These are phyloP conservation scores for Terrapene triunguis DNA, from an alignment of 2,113 vertebrate species.

Conservation along the genomic window DNA sequence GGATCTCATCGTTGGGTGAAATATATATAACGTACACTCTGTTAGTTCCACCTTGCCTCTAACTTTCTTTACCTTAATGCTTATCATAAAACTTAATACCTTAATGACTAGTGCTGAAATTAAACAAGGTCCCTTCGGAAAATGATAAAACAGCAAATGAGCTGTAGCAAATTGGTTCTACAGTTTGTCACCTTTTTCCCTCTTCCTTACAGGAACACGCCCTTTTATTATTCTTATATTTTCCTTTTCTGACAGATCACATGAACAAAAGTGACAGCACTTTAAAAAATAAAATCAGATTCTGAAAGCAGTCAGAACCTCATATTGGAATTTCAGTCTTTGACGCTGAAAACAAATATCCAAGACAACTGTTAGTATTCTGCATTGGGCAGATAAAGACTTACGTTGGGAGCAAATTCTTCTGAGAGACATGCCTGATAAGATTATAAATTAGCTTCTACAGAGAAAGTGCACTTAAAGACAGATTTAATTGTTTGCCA, in stretches of 20 bases:
- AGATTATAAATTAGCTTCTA: conserved; percentile 75
- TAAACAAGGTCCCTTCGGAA: conserved; percentile 23
- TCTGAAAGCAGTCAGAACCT: conserved; percentile 52
- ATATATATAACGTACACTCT: neutral
- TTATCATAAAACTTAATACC: conserved; percentile 33
- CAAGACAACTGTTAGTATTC: conserved; percentile 62
- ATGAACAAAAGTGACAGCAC: conserved; percentile 31
- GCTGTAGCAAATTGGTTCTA: neutral
- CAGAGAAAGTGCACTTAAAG: conserved; percentile 66
- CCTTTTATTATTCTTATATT: conserved; percentile 3
- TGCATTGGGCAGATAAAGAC: conserved; percentile 68
- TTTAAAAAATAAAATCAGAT: conserved; percentile 61
- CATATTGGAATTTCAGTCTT: conserved; percentile 67
- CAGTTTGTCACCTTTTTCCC: neutral
- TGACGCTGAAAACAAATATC: conserved; percentile 67
- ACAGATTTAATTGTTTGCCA: conserved; percentile 74
- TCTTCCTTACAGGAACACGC: neutral
- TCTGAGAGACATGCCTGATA: conserved; percentile 63
- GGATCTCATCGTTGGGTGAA: neutral
- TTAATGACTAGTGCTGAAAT: conserved; percentile 24
- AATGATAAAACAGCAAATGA: conserved; percentile 38
- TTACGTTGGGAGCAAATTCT: conserved; percentile 67
- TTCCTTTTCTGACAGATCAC: conserved; percentile 25
- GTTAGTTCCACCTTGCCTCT: neutral
- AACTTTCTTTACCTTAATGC: neutral